A percentile compares a stretch with the other conserved stretches of the same genome.
These are phyloP conservation scores for Gerris buenoi DNA, from an alignment of 1,140 invertebrate species.

Conservation along the genomic window DNA sequence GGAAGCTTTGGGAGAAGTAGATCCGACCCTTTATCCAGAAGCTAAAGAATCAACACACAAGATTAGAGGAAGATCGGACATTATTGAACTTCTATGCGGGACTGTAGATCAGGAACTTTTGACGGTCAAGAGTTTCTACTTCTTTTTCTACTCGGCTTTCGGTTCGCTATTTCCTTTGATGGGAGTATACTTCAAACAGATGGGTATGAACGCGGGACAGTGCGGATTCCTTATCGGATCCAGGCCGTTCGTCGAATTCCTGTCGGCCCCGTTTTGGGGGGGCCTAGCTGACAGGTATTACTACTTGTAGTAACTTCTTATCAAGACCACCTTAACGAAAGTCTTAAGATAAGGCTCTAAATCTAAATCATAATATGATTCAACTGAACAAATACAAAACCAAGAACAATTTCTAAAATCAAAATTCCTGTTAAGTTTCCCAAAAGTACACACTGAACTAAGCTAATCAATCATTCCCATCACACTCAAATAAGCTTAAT, in stretches of 20 bases:
- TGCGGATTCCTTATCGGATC: conserved; percentile 82
- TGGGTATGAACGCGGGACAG: conserved; percentile 93
- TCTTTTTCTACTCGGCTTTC: conserved; percentile 98
- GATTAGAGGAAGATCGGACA: conserved; percentile 65
- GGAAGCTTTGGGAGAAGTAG: conserved; percentile 55
- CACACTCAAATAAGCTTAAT: too few relatives aligned
- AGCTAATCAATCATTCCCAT: too few relatives aligned
- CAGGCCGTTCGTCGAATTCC: conserved; percentile 91
- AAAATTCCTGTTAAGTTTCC: too few relatives aligned
- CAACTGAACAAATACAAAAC: too few relatives aligned
- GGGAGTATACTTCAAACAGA: conserved; percentile 97
- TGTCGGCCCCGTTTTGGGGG: conserved; percentile 96
- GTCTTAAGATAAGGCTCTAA: too few relatives aligned
- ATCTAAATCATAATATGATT: too few relatives aligned
- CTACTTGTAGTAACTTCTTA: too few relatives aligned
- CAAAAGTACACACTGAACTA: too few relatives aligned
- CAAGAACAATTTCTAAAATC: too few relatives aligned
- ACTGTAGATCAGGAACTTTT: conserved; percentile 75
- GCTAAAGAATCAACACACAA: conserved; percentile 78
- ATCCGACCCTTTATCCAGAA: conserved; percentile 51
- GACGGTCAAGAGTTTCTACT: conserved; percentile 92
- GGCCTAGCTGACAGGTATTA: conserved; percentile 77
- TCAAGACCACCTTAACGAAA: too few relatives aligned
- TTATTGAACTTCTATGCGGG: conserved; percentile 69
- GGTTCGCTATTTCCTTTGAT: conserved; percentile 94